Conservation (phyloP, 2,888 invertebrate genomes). For the Bembecia ichneumoniformis region DNA sequence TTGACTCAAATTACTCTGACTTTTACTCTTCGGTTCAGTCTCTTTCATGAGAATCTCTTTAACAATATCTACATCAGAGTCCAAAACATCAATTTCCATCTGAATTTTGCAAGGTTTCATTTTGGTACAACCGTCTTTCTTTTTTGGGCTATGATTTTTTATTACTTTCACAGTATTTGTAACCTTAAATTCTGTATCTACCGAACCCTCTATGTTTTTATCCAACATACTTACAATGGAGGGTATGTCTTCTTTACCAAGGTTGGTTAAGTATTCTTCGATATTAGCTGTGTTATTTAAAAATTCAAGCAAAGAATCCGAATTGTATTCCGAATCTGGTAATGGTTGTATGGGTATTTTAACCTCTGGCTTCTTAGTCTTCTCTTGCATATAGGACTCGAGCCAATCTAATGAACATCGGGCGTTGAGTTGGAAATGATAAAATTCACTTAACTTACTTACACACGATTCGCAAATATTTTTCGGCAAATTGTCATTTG, state of each 20-base stretch:
- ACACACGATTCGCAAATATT: constrained; percentile 51
- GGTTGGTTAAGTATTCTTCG: constrained; percentile 55
- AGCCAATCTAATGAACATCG: constrained; percentile 63
- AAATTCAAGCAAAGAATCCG: constrained; percentile 61
- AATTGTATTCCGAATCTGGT: constrained; percentile 63
- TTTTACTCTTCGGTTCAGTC: constrained; percentile 29
- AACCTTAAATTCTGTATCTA: constrained; percentile 25
- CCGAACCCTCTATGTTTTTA: constrained; percentile 36
- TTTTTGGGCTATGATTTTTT: constrained; percentile 46
- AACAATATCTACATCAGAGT: constrained; percentile 50
- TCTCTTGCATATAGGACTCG: constrained; percentile 43
- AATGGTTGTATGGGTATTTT: constrained; percentile 54
- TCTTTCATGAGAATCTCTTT: constrained; percentile 49
- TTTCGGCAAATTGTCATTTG: constrained; percentile 48
- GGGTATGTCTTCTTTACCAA: constrained; percentile 63
- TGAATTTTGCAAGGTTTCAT: constrained; percentile 29
- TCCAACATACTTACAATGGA: constrained; percentile 59
- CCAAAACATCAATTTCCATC: constrained; percentile 55
- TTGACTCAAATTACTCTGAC: constrained; percentile 19
- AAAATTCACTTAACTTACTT: constrained; percentile 49
- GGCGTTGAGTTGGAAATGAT: constrained; percentile 59
- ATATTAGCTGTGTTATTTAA: constrained; percentile 61
- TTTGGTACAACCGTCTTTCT: constrained; percentile 27
- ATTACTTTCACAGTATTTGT: constrained; percentile 11
- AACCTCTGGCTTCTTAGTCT: constrained; percentile 35